Base-by-base conservation (phyloP, 2,888 invertebrate species). In the Rhynchonema sp. region DNA sequence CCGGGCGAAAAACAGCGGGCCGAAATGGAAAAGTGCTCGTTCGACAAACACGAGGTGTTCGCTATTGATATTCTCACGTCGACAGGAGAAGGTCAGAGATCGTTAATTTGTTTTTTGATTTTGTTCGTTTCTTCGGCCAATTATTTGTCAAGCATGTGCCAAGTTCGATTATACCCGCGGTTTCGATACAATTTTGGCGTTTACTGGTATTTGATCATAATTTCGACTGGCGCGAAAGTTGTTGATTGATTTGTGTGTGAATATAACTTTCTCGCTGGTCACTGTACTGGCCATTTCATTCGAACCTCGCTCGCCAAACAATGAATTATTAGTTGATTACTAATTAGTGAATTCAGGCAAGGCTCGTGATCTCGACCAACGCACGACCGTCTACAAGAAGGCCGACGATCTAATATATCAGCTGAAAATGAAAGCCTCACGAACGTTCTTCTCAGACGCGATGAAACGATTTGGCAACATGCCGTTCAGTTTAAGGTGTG, bases 11-110 rank as follows among this genome's bases (percentile, higher is more conserved):
- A 72, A 59, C 69, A 70, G 58, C 76, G 86, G 69, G 90, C 91
- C 73, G 96, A 96, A 72, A 90, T 94, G 74, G 96, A 96, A 75
- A 94, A 94, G 74, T 87, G 85, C 72, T 87, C 86, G 62, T 83
- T 99, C 74, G 92, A 92, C 74, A 85, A 86, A 59, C 85, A 94
- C 75, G 98, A 99, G 78, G 96, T 94, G 0, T 98, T 92, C 77
- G 94, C 89, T 29, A 86, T 98, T 81, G 96, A 96, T 79, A 88
- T 98, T n/a, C 81, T 99, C 62, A 82, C 98, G 63, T 89, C 91
- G 70, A 85, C 89, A 60, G 96, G 96, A 57, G 92, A 92, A 73
- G 92, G 91, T 71, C 82, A 86, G 74, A 85, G 20, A 6, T 30
- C 17, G 6, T n/a, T 13, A n/a, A n/a, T n/a, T n/a, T n/a, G n/a